Conservation (phyloP, 2,113 vertebrate species). For the Drymodes brunneopygia region DNA sequence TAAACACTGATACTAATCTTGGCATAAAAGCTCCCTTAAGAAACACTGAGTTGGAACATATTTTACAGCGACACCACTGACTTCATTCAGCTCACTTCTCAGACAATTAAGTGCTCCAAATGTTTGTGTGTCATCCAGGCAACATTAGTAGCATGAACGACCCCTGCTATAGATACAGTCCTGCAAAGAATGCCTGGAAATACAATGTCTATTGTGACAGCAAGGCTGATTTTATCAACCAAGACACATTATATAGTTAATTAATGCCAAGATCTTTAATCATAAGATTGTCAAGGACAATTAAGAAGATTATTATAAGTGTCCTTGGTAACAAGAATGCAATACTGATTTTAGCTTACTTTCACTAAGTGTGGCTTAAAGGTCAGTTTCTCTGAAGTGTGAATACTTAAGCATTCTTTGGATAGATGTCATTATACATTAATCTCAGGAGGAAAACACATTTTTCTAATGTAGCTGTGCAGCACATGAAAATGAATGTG, state of each 20-base stretch:
- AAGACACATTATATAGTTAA: conserved; percentile 71
- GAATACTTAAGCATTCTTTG: conserved; percentile 70
- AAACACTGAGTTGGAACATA: conserved; percentile 72
- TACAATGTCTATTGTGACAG: conserved; percentile 70
- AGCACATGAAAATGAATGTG: conserved; percentile 20
- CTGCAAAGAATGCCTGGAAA: conserved; percentile 66
- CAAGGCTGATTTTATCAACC: conserved; percentile 67
- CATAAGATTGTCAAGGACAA: conserved; percentile 79
- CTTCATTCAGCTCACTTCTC: conserved; percentile 78
- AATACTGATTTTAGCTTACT: conserved; percentile 72
- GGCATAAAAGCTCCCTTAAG: conserved; percentile 77
- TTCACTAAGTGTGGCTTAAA: conserved; percentile 76
- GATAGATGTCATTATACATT: conserved; percentile 62
- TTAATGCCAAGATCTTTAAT: conserved; percentile 78
- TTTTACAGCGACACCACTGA: conserved; percentile 68
- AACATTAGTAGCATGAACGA: conserved; percentile 63
- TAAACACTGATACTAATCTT: conserved; percentile 85
- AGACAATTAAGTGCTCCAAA: conserved; percentile 77
- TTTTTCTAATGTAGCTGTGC: conserved; percentile 32
- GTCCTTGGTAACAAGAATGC: conserved; percentile 82
- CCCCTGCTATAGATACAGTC: conserved; percentile 65
- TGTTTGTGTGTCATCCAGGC: conserved; percentile 74
- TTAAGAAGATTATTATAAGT: conserved; percentile 79
- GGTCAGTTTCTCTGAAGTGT: conserved; percentile 79
- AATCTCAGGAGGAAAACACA: conserved; percentile 37